A percentile compares a stretch with the other conserved stretches of the same genome.
These are phyloP conservation scores for Enteromius fasciolatus DNA, from an alignment of 2,797 vertebrate genomes.

Conservation along the genomic window DNA sequence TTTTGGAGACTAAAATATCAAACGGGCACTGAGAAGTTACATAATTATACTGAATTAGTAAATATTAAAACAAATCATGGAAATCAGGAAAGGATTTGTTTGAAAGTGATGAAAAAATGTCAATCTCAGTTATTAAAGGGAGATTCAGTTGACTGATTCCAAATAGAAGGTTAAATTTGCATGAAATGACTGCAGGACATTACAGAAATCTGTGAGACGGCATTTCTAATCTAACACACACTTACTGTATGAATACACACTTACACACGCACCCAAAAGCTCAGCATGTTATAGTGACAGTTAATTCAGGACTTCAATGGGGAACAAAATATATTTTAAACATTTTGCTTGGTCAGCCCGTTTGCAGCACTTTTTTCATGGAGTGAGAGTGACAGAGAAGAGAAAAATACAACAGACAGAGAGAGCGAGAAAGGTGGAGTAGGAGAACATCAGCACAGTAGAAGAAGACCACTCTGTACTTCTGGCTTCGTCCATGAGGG, in stretches of 20 bases:
- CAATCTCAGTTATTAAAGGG: not conserved
- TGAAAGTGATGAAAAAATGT: not conserved
- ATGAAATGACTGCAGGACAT: too few species aligned
- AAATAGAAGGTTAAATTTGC: slow-evolving; percentile 18
- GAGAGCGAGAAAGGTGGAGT: not conserved
- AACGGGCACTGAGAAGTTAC: not conserved
- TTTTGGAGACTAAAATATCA: not conserved
- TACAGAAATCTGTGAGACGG: not conserved
- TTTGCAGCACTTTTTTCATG: not conserved
- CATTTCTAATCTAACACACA: slow-evolving; percentile 3
- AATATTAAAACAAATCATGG: not conserved
- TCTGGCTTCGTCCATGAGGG: slow-evolving; percentile 31
- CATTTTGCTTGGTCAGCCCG: not conserved
- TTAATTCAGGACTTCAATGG: not conserved
- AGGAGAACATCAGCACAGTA: not conserved
- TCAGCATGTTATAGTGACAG: not conserved
- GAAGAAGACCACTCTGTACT: not conserved
- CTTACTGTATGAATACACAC: not conserved
- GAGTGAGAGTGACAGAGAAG: slow-evolving; percentile 12
- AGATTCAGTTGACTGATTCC: not conserved
- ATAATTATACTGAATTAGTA: not conserved
- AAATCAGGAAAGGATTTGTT: not conserved
- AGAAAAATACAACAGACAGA: slow-evolving; percentile 22
- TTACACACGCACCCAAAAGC: not conserved
- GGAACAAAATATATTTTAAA: not conserved